Evolutionary conservation across 2,888 invertebrate genomes (phyloP), one percentile per base, ranked within the genome.

Genomic region (Tanytarsus gracilentus): DNA sequence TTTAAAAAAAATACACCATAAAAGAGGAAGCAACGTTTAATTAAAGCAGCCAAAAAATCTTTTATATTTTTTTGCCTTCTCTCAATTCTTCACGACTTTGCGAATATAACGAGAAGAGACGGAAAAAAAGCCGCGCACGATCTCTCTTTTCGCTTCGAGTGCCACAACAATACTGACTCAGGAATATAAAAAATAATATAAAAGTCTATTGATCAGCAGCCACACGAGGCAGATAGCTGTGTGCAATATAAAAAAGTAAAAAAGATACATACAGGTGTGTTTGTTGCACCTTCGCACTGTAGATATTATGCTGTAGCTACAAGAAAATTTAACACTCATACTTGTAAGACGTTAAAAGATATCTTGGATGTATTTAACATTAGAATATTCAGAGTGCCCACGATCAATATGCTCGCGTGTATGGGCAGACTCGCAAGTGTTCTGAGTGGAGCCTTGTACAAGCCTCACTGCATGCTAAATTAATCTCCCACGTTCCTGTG

Each of bases 151-250:
- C 44, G 21, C 44, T 6, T 44, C 44, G 44, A 44, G 44, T 44
- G 44, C 44, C 23, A 44, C 21, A 44, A 44, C 44, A 44, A 44
- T 44, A 44, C 44, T 44, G 44, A 44, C 44, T 44, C 16, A 44
- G 23, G 40, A 44, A 44, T 9, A 4, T 3, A 44, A 44, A 44
- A 33, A 3, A 14, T n/a, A 3, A 18, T 18, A 44, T 23, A 44
- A 44, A 44, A 44, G 23, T 7, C 14, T 44, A 18, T 44, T 18
- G n/a, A n/a, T n/a, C n/a, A n/a, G n/a, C n/a, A n/a, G n/a, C n/a
- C n/a, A n/a, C n/a, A n/a, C n/a, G n/a, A n/a, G n/a, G n/a, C 8
- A 44, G 44, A 23, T 23, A 36, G 36, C n/a, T 36, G 44, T 44
- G 44, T 44, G 44, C 18, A 18, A 44, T 44, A 44, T n/a, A n/a